A percentile compares a stretch with the other conserved stretches of the same genome.
Conservation (phyloP, 2,113 vertebrate genomes). For the Mellivora capensis region DNA sequence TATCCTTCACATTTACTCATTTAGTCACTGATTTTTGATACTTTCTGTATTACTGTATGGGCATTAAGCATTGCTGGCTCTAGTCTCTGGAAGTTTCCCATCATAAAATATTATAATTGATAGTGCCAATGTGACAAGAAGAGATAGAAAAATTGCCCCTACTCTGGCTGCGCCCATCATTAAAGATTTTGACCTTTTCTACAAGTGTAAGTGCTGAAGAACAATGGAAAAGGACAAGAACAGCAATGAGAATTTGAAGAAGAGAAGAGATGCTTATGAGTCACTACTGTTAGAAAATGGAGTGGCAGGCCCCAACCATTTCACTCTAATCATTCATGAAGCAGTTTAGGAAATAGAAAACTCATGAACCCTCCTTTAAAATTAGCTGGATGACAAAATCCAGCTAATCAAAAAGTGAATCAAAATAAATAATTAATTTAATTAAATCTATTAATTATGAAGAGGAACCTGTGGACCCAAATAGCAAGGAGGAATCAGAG, state of each 20-base stretch:
- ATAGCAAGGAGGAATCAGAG: neutral
- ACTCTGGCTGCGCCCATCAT: neutral
- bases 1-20: neutral
- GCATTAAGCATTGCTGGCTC: neutral
- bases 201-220: neutral
- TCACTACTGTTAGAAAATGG: neutral
- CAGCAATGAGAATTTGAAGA: neutral
- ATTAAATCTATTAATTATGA: neutral
- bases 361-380: neutral
- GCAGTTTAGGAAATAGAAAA: neutral
- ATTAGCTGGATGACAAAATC: neutral
- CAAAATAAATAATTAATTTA: constrained; percentile 7
- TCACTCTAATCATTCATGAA: neutral
- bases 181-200: neutral
- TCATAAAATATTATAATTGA: neutral
- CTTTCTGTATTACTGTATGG: neutral
- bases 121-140: neutral
- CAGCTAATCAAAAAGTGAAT: neutral
- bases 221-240: neutral
- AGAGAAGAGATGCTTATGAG: neutral
- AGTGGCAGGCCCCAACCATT: neutral
- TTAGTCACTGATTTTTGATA: neutral
- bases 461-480: neutral
- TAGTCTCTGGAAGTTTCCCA: neutral
- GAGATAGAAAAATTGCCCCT: neutral